phyloP scores from a whole-genome alignment of 2,797 vertebrate genomes.

The Tenualosa ilisha region DNA sequence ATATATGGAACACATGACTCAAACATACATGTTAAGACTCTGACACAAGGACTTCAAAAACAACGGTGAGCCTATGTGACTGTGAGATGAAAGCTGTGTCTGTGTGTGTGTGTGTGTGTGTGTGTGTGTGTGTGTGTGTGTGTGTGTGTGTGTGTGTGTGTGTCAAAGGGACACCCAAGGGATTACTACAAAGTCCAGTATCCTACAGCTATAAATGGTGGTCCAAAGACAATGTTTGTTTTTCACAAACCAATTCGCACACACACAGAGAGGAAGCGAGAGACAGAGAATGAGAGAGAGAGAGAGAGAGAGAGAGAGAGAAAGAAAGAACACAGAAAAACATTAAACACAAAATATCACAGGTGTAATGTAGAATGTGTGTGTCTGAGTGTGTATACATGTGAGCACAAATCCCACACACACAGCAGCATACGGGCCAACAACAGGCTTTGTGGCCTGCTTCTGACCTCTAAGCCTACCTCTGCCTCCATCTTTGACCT shows the following conservation, averaged over 20 bases:
- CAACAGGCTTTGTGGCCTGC: no score
- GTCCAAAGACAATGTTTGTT: not conserved
- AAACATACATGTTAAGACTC: not conserved
- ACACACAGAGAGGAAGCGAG: not conserved
- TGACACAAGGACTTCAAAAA: not conserved
- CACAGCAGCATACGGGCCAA: no score
- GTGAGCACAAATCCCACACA: no score
- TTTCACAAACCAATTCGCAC: not conserved
- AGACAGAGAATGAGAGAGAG: no score
- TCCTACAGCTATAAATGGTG: conserved; percentile 1
- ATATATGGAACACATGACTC: not conserved
- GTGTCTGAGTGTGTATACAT: no score
- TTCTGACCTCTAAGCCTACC: no score
- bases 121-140: not conserved
- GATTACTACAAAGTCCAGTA: not conserved
- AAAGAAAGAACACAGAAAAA: no score
- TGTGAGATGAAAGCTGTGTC: not conserved
- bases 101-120: not conserved
- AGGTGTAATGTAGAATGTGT: no score
- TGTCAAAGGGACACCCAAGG: not conserved
- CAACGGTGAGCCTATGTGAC: not conserved
- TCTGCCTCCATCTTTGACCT: no score
- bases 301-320: no score
- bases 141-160: not conserved
- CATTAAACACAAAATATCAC: no score